Percentiles rank a stretch among this genome's conserved stretches.
phyloP scores from a whole-genome alignment of 2,888 invertebrate genomes.

The Cremastinae sp. region DNA sequence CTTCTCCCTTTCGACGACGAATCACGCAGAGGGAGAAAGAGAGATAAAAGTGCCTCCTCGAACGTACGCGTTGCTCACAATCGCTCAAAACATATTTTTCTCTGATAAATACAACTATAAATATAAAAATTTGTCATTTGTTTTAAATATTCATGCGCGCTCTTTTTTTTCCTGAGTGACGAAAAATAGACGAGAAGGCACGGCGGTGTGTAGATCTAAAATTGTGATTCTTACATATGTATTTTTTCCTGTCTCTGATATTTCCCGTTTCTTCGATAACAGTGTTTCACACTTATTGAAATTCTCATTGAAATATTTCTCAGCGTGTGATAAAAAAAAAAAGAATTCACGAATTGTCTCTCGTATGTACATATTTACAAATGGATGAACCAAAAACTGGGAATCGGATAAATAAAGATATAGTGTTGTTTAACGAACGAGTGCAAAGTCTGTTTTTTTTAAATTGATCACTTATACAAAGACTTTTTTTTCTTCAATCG shows the following conservation, averaged over 20 bases:
- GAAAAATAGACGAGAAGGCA: slow-evolving; percentile 47
- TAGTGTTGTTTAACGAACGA: slow-evolving; percentile 35
- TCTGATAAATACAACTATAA: slow-evolving; percentile 24
- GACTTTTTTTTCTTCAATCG: slow-evolving; percentile 38
- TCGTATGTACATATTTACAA: slow-evolving; percentile 50
- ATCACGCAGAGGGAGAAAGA: slow-evolving; percentile 41
- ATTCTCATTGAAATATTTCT: not conserved
- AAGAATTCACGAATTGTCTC: slow-evolving; percentile 30
- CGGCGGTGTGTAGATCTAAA: slow-evolving; percentile 1
- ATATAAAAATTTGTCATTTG: slow-evolving; percentile 16
- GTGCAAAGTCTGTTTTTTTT: slow-evolving; percentile 23
- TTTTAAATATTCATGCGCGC: slow-evolving; percentile 28
- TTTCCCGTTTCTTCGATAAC: slow-evolving; percentile 22
- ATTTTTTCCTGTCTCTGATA: slow-evolving; percentile 8
- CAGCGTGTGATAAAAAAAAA: slow-evolving; percentile 16
- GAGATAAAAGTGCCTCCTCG: slow-evolving; percentile 45
- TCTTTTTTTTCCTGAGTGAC: slow-evolving; percentile 38
- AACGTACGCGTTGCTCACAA: slow-evolving; percentile 37
- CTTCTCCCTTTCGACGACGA: slow-evolving; percentile 16
- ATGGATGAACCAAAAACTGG: not conserved
- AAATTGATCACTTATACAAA: slow-evolving; percentile 3
- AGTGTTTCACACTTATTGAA: not conserved
- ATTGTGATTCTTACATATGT: slow-evolving; percentile 13
- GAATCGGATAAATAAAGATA: slow-evolving; percentile 24
- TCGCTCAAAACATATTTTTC: slow-evolving; percentile 19